Conservation (phyloP, 2,797 vertebrate species). For the Smutsia temminckii region DNA sequence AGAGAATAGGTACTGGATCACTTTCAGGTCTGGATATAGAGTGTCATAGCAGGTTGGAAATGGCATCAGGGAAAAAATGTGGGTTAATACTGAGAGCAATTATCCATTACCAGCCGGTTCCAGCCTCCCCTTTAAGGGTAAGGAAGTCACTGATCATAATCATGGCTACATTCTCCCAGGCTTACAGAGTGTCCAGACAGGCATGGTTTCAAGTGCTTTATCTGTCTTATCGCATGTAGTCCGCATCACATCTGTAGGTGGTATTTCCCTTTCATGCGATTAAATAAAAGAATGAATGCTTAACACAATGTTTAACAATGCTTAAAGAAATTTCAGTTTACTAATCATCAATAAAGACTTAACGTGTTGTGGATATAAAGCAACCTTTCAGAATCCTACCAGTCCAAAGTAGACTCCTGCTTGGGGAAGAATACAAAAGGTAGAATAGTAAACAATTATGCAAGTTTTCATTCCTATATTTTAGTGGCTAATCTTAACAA, state of each 20-base stretch:
- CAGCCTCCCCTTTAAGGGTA: background rate
- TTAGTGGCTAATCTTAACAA: background rate
- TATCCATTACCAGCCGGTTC: background rate
- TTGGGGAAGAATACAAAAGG: background rate
- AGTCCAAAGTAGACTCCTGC: background rate
- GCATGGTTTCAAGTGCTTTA: conserved; percentile 27
- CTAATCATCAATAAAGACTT: background rate
- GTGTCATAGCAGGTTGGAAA: conserved; percentile 47
- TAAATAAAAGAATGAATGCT: conserved; percentile 46
- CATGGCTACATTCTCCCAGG: background rate
- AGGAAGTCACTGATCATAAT: conserved; percentile 57
- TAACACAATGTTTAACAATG: background rate
- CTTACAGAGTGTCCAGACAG: conserved; percentile 5
- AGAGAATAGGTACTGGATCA: background rate
- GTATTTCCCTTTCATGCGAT: conserved; percentile 47
- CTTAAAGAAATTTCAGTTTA: background rate
- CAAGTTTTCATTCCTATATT: background rate
- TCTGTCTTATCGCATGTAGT: conserved; percentile 54
- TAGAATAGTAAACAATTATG: background rate
- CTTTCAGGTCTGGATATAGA: background rate
- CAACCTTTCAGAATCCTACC: background rate
- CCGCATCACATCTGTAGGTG: background rate
- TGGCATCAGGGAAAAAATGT: conserved; percentile 27
- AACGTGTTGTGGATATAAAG: background rate
- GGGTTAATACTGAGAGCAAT: conserved; percentile 37